These are phyloP conservation scores for Campylorhamphus procurvoides DNA, from an alignment of 2,113 vertebrate species.

Conservation along the genomic window DNA sequence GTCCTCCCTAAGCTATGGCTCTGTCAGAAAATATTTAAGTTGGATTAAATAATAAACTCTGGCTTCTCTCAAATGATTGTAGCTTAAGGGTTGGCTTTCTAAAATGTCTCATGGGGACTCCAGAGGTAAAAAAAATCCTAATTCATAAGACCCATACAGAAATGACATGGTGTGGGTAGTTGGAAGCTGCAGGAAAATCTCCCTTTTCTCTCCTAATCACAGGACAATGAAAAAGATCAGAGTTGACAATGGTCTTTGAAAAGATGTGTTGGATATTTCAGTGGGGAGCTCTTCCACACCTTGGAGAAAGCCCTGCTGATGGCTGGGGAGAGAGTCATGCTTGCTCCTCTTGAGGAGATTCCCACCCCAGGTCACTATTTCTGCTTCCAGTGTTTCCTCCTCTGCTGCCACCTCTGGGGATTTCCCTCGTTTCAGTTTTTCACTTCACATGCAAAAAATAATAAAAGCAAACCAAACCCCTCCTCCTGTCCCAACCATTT, in stretches of 20 bases:
- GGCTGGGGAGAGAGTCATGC: not conserved
- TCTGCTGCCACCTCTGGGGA: not conserved
- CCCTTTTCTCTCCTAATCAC: not conserved
- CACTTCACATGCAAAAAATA: not conserved
- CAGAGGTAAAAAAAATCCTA: not conserved
- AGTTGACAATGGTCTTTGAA: not conserved
- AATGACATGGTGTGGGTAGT: not conserved
- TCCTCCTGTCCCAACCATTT: not conserved
- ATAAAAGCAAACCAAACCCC: not conserved
- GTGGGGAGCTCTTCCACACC: not conserved
- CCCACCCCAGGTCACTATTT: constrained; percentile 3
- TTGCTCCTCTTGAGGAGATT: not conserved
- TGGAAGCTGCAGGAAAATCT: not conserved
- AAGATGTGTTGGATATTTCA: not conserved
- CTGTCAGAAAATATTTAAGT: not conserved
- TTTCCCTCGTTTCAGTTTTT: not conserved
- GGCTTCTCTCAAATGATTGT: not conserved
- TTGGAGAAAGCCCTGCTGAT: not conserved
- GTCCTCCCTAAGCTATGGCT: not conserved
- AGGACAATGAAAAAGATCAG: not conserved
- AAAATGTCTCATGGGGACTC: not conserved
- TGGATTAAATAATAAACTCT: not conserved
- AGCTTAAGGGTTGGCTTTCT: not conserved
- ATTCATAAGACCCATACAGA: not conserved
- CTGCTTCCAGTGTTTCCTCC: not conserved